Base-by-base conservation (phyloP, 1,140 invertebrate species). In the Diabrotica virgifera region DNA sequence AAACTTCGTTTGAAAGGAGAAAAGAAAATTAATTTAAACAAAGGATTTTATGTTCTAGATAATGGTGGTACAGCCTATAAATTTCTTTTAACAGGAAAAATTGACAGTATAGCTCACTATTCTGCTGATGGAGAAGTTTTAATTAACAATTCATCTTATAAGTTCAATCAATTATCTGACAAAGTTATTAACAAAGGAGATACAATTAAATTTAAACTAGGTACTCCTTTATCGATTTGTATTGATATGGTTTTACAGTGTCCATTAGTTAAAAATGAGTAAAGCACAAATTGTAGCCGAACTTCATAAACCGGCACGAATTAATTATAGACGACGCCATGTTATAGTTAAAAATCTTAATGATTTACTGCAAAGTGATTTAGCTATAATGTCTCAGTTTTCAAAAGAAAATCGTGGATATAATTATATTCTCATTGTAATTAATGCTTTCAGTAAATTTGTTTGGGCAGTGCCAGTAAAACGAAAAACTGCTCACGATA, bases 191-290 rank as follows among this genome's bases (percentile, higher is more conserved):
- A 7, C 14, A 56, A 35, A 35, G 54, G 14, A 14, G 54, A 56
- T 56, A 36, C 8, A 54, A 54, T 54, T 10, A 13, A 10, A 54
- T 56, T 56, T 14, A 56, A 56, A 56, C 54, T 56, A 5, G 54
- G 54, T 35, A 12, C 54, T 11, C 14, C 46, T 50, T n/a, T n/a
- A 8, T 8, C 54, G 8, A 35, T 56, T 56, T 56, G 8, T 56
- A 14, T 56, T 35, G 14, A 56, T 13, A 56, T 56, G 6, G 14
- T 35, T 11, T 56, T 56, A 56, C 54, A 56, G 14, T 14, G 54
- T 35, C 54, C 54, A 35, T 14, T 56, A 50, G 46, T 50, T 8
- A 56, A 56, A 56, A 35, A 56, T 56, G 54, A 56, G 54, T 56
- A 56, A 8, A 35, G 8, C 8, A 14, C 8, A 56, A 35, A 35